phyloP scores from a whole-genome alignment of 1,140 invertebrate genomes.

The Diuraphis noxia region DNA sequence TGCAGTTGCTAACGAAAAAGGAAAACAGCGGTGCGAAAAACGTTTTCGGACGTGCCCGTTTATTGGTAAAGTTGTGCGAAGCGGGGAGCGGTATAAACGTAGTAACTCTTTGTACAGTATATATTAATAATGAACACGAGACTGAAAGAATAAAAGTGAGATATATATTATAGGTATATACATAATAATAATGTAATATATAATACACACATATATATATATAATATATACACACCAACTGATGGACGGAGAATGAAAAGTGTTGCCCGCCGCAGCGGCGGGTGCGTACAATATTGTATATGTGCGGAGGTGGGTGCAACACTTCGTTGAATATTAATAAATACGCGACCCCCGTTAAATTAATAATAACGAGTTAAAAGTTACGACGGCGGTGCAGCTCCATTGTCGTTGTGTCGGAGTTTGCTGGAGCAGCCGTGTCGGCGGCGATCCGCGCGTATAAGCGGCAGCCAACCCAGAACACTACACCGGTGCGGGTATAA shows the following conservation, averaged over 20 bases:
- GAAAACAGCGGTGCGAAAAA: background rate
- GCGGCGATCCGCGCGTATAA: background rate
- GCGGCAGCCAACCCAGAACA: background rate
- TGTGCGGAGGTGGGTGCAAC: conserved; percentile 14
- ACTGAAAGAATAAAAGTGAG: conserved; percentile 5
- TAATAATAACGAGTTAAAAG: conserved; percentile 52
- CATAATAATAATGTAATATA: too few relatives aligned
- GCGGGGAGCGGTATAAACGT: background rate
- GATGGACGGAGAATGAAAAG: background rate
- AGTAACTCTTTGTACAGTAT: background rate
- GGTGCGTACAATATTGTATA: background rate
- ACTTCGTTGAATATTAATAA: conserved; percentile 47
- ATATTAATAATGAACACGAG: background rate
- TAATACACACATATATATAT: background rate
- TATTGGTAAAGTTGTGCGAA: conserved; percentile 28
- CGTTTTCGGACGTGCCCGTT: background rate
- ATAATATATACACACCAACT: background rate
- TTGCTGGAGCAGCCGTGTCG: background rate
- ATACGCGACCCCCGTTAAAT: conserved; percentile 33
- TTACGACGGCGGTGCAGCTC: conserved; percentile 9
- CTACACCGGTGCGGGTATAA: background rate
- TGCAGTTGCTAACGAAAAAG: background rate
- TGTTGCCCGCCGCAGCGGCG: background rate
- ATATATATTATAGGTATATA: background rate
- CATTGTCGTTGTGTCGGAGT: background rate